phyloP scores from a whole-genome alignment of 2,797 vertebrate genomes.

The Amblyopsis hoosieri region DNA sequence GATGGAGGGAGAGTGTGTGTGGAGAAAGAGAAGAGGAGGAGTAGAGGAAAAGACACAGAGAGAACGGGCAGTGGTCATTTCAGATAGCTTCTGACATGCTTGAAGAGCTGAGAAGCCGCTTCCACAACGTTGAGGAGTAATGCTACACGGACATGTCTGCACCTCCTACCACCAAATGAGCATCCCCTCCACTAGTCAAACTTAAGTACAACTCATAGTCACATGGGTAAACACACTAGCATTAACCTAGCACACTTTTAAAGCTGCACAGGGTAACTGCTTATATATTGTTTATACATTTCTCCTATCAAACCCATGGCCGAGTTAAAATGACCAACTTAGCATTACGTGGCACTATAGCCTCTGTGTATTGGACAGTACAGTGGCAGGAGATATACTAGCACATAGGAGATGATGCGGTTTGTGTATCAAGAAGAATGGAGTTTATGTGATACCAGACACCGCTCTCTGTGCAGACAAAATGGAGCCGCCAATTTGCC shows the following conservation, averaged over 20 bases:
- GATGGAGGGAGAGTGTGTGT: constrained; percentile 65
- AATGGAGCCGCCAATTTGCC: too few relatives aligned
- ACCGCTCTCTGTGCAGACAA: too few relatives aligned
- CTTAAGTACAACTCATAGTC: constrained; percentile 34
- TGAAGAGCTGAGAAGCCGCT: constrained; percentile 55
- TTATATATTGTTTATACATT: too few relatives aligned
- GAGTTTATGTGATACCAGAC: too few relatives aligned
- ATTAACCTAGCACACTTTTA: too few relatives aligned
- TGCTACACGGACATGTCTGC: constrained; percentile 59
- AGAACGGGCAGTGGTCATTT: constrained; percentile 60
- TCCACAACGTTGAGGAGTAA: constrained; percentile 61
- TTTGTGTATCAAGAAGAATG: too few relatives aligned
- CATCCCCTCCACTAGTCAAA: constrained; percentile 18
- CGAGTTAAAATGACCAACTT: too few relatives aligned
- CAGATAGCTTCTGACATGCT: constrained; percentile 65
- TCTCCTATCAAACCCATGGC: too few relatives aligned
- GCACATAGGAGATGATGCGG: too few relatives aligned
- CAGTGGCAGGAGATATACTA: too few relatives aligned
- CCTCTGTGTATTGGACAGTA: too few relatives aligned
- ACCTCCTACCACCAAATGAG: constrained; percentile 50
- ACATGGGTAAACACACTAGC: constrained; percentile 42
- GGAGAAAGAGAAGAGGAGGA: constrained; percentile 6
- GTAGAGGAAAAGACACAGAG: constrained; percentile 30
- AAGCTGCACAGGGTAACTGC: not conserved
- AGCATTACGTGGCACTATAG: too few relatives aligned